Percentiles rank a stretch among this genome's conserved stretches.
These are phyloP conservation scores for Pseudolaguvia tuberculata DNA, from an alignment of 2,113 vertebrate species.

Conservation along the genomic window DNA sequence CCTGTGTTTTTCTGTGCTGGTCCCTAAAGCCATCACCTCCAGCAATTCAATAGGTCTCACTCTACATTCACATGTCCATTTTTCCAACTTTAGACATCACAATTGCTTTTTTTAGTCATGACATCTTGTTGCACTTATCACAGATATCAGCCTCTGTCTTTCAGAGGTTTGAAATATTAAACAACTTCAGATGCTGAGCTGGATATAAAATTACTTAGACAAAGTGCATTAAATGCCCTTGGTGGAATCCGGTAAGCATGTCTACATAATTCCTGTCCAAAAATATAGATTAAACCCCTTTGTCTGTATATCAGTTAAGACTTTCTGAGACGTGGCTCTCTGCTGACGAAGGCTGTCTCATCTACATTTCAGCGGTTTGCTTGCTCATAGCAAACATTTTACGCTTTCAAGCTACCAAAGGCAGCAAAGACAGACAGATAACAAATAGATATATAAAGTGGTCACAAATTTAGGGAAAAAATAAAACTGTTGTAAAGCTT, in stretches of 20 bases:
- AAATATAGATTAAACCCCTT: neutral
- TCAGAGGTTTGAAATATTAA: slow-evolving; percentile 11
- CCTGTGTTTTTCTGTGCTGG: no score
- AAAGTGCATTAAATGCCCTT: slow-evolving; percentile 15
- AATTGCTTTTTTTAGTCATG: neutral
- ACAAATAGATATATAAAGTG: neutral
- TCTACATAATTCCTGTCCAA: slow-evolving; percentile 1
- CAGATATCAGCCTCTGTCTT: neutral
- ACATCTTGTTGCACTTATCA: slow-evolving; percentile 11
- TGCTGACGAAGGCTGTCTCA: no score
- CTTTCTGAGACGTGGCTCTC: neutral
- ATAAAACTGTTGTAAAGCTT: no score
- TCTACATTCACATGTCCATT: no score
- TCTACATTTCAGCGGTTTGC: neutral
- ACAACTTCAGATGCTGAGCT: neutral
- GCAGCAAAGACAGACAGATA: neutral
- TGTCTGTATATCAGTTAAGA: neutral
- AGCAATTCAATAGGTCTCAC: no score
- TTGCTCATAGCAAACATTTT: neutral
- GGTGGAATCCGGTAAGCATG: slow-evolving; percentile 4
- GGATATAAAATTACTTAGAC: slow-evolving; percentile 25
- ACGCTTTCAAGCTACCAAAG: neutral
- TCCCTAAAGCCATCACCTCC: no score
- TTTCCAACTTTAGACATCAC: neutral
- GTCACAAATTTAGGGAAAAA: neutral